These are phyloP conservation scores for Hydraecia micacea DNA, from an alignment of 2,888 invertebrate species.

Conservation along the genomic window DNA sequence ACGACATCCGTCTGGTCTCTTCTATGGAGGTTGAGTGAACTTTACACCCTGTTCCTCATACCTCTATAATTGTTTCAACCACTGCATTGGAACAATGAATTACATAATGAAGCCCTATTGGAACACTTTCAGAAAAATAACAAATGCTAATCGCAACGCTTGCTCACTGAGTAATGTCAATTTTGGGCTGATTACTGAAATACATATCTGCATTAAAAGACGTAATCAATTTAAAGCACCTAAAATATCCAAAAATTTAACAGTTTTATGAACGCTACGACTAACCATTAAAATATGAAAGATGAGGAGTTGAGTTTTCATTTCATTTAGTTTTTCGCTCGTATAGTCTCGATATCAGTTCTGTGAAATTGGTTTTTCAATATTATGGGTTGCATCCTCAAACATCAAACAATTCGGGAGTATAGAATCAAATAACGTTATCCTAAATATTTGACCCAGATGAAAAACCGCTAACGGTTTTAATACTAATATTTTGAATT, in stretches of 20 bases:
- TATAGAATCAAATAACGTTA: too few relatives aligned
- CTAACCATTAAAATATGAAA: neutral
- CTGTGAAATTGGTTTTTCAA: neutral
- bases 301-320: neutral
- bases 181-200: too few relatives aligned
- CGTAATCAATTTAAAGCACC: neutral
- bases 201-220: too few relatives aligned
- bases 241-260: neutral
- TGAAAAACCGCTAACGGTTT: neutral
- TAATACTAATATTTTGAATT: neutral
- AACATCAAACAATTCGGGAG: too few relatives aligned
- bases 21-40: too few relatives aligned
- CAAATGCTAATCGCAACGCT: neutral
- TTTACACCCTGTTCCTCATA: too few relatives aligned
- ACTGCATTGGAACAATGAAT: neutral
- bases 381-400: neutral
- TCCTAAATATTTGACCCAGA: neutral
- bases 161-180: neutral
- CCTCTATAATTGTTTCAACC: too few relatives aligned
- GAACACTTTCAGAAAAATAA: neutral
- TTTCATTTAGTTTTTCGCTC: neutral
- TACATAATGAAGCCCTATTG: neutral
- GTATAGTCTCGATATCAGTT: too few relatives aligned
- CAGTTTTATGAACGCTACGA: neutral
- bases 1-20: too few relatives aligned